phyloP scores from a whole-genome alignment of 2,888 invertebrate species.

The Pheosia gnoma region DNA sequence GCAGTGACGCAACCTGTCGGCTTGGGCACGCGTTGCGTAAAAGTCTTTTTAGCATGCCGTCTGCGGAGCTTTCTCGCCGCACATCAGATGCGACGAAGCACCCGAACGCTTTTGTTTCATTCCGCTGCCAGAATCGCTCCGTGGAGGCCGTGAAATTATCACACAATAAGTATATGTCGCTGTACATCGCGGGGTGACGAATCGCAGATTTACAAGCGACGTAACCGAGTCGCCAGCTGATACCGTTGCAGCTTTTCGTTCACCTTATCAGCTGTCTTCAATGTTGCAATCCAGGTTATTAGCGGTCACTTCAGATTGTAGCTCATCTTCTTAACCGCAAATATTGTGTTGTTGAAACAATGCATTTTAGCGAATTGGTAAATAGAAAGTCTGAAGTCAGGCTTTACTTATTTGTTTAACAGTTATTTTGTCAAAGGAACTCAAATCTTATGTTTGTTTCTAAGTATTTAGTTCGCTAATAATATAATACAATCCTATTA shows the following conservation, averaged over 20 bases:
- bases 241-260: conserved; percentile 54
- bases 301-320: conserved; percentile 26
- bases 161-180: conserved; percentile 51
- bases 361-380: conserved; percentile 3
- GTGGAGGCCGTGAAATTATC: conserved; percentile 69
- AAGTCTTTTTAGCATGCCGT: conserved; percentile 76
- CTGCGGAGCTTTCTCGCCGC: conserved; percentile 75
- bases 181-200: conserved; percentile 60
- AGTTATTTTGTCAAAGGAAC: neutral
- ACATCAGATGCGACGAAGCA: conserved; percentile 63
- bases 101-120: conserved; percentile 66
- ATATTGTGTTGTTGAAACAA: conserved; percentile 12
- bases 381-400: conserved; percentile 4
- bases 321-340: conserved; percentile 7
- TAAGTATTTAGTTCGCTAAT: too few relatives aligned
- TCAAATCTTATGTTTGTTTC: neutral
- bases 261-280: conserved; percentile 16
- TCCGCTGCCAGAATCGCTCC: conserved; percentile 38
- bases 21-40: conserved; percentile 67
- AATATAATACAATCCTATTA: too few relatives aligned
- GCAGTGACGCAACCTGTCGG: conserved; percentile 58
- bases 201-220: conserved; percentile 49
- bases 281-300: conserved; percentile 21
- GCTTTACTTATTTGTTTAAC: neutral
- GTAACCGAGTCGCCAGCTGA: conserved; percentile 60